Conservation (phyloP, 1,140 invertebrate genomes). For the Akabosia matsudoensis region DNA sequence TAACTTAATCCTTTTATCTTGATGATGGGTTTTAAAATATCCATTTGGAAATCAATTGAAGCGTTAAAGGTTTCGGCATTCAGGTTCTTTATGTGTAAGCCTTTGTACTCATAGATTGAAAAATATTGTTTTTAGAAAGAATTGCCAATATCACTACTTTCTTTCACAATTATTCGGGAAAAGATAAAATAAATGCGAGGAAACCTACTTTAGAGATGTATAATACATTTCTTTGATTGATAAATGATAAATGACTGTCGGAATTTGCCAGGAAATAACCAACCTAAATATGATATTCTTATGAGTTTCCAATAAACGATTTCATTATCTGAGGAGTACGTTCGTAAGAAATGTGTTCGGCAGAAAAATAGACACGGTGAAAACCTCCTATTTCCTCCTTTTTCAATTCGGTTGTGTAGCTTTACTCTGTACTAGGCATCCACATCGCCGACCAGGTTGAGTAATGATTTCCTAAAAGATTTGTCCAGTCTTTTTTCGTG, state of each 20-base stretch:
- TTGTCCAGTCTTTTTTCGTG: too few relatives aligned
- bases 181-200: background rate
- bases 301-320: too few relatives aligned
- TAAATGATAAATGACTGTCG: too few relatives aligned
- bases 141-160: too few relatives aligned
- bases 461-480: too few relatives aligned
- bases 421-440: too few relatives aligned
- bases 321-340: too few relatives aligned
- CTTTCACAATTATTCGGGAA: too few relatives aligned
- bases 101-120: background rate
- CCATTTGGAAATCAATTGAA: background rate
- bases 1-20: constrained; percentile 23
- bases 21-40: background rate
- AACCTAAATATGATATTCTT: too few relatives aligned
- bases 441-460: too few relatives aligned
- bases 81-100: background rate
- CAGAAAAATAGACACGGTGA: background rate
- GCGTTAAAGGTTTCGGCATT: background rate
- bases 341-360: too few relatives aligned
- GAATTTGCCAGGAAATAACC: constrained; percentile 16
- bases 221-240: too few relatives aligned
- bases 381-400: constrained; percentile 13
- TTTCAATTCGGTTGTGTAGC: background rate
- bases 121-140: background rate
- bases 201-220: background rate